These are phyloP conservation scores for western clawed frog (Xenopus tropicalis) DNA, from an alignment of 2,113 vertebrate species.

Conservation along the genomic window UCB_Xtro_10.0 CM004448.2:131036501-131037000, in stretches of 20 bases:
- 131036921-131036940: no score
- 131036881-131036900: no score
- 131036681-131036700: conserved; percentile 39
- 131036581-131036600: conserved; percentile 18
- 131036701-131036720: conserved; percentile 28
- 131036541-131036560: conserved; percentile 34
- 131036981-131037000: no score
- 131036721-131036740: neutral
- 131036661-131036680: conserved; percentile 41
- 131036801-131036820: neutral
- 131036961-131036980: no score
- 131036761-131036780: neutral
- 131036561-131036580: conserved; percentile 35
- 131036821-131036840: neutral
- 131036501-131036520: neutral
- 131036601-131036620: conserved; percentile 15
- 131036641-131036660: conserved; percentile 8
- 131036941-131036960: no score
- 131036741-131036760: neutral
- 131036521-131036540: conserved; percentile 14
- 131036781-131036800: neutral
- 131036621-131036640: conserved; percentile 35
- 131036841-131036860: no score
- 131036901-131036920: no score
- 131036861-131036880: no score